These are phyloP conservation scores for Madoqua kirkii DNA, from an alignment of 2,113 vertebrate genomes.

Conservation along the genomic window DNA sequence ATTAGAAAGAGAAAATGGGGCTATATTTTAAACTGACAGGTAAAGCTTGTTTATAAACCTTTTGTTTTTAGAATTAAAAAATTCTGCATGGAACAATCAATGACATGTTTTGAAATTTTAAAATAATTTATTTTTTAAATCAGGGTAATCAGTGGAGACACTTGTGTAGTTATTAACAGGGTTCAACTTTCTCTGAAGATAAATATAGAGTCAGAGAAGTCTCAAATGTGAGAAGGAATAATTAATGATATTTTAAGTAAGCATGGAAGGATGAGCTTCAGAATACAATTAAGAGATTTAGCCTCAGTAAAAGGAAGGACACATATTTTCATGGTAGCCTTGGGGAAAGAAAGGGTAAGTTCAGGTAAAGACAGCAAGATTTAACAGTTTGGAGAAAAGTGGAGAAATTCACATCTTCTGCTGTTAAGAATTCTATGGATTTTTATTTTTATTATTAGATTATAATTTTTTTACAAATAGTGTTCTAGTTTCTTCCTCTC, in stretches of 20 bases:
- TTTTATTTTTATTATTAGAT: background rate
- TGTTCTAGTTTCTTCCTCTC: background rate
- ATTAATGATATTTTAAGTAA: background rate
- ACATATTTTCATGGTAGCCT: background rate
- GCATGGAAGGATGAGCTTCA: background rate
- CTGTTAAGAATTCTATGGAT: background rate
- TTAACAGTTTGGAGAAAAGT: background rate
- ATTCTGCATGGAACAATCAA: background rate
- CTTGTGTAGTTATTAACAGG: background rate
- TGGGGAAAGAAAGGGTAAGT: background rate
- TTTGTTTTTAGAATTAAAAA: background rate
- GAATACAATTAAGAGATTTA: background rate
- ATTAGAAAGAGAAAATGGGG: background rate
- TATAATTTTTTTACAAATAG: background rate
- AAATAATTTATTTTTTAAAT: background rate
- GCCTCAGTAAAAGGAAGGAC: background rate
- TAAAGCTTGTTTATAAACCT: background rate
- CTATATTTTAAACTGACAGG: background rate
- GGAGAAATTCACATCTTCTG: background rate
- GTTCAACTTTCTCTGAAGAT: background rate
- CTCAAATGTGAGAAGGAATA: background rate
- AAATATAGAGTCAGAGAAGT: background rate
- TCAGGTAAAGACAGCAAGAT: background rate
- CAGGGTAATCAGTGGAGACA: background rate
- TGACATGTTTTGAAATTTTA: background rate